Percentiles rank a stretch among this genome's conserved stretches.
phyloP scores from a whole-genome alignment of 53 echinoderm and acorn worm genomes.

The Arbacia lixula region DNA sequence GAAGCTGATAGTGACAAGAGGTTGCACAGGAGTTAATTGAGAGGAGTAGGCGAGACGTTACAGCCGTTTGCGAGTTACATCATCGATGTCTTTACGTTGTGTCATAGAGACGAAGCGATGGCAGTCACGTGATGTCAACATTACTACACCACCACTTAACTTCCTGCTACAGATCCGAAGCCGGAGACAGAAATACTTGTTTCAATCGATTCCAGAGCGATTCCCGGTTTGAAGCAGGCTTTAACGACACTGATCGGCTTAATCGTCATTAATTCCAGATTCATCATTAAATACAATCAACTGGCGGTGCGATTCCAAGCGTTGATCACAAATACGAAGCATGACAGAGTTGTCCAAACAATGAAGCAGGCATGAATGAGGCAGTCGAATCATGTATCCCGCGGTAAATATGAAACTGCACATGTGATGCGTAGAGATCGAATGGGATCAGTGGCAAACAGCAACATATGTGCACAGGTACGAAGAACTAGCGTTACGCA shows the following conservation, averaged over 20 bases:
- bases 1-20: too few species aligned
- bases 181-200: constrained; percentile 2
- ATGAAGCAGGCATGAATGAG: too few species aligned
- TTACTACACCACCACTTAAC: background rate
- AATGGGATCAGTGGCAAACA: constrained; percentile 2
- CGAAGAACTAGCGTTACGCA: background rate
- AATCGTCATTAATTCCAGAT: too few species aligned
- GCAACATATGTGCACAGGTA: constrained; percentile 8
- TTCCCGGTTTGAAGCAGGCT: too few species aligned
- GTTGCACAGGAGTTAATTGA: constrained; percentile 20
- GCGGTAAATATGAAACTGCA: constrained; percentile 53
- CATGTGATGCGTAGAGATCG: constrained; percentile 1
- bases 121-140: constrained; percentile 41
- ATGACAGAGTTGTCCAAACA: too few species aligned
- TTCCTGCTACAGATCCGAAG: constrained; percentile 12
- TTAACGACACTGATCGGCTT: too few species aligned
- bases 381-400: constrained; percentile 20
- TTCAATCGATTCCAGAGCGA: too few species aligned
- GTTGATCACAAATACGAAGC: too few species aligned
- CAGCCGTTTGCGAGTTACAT: constrained; percentile 21
- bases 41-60: background rate
- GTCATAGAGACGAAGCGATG: too few species aligned
- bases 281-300: too few species aligned
- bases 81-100: background rate
- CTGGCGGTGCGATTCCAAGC: too few species aligned